phyloP scores from a whole-genome alignment of 2,113 vertebrate genomes.

The Scomber colias region DNA sequence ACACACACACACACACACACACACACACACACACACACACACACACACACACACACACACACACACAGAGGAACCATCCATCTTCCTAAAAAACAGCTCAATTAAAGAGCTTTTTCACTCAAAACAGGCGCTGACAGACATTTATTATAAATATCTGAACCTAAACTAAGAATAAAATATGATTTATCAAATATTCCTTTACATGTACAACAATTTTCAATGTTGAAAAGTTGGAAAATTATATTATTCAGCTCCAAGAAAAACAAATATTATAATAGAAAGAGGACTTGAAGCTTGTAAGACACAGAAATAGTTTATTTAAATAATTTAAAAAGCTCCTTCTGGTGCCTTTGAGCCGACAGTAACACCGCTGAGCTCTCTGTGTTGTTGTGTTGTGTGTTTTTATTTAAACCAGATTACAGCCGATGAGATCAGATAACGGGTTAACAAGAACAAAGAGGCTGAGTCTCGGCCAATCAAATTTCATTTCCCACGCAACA shows the following conservation, averaged over 20 bases:
- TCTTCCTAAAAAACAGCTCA: not conserved
- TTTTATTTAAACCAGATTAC: conserved; percentile 10
- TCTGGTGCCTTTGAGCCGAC: conserved; percentile 3
- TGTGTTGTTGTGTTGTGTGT: not conserved
- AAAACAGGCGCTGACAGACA: not conserved
- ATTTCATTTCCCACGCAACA: conserved; percentile 43
- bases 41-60: no score
- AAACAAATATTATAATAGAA: not conserved
- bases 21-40: no score
- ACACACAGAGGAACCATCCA: not conserved
- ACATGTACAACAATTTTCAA: not conserved
- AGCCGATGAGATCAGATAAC: conserved; percentile 19
- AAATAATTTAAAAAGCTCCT: not conserved
- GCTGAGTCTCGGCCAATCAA: conserved; percentile 32
- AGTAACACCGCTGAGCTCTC: conserved; percentile 11
- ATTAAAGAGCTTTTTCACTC: not conserved
- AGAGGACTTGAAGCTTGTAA: not conserved
- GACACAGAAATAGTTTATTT: not conserved
- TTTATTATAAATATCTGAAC: not conserved
- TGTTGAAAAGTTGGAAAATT: not conserved
- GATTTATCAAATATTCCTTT: no score
- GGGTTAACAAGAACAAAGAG: conserved; percentile 58
- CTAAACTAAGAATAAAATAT: not conserved
- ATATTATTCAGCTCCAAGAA: no score
- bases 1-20: no score